phyloP scores from a whole-genome alignment of 1,140 invertebrate genomes.

The Sitobion miscanthi region DNA sequence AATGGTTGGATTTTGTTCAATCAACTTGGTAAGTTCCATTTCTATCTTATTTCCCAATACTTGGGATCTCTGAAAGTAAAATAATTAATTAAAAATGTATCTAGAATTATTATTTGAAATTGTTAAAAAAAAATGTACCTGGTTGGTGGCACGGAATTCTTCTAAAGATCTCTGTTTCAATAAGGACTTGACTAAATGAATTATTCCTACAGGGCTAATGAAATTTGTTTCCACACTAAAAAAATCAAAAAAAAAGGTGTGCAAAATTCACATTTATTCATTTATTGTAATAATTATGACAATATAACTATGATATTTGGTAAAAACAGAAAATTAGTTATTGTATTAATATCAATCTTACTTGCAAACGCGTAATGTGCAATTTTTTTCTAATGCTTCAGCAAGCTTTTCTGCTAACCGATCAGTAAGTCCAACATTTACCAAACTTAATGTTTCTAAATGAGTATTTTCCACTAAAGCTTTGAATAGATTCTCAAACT shows the following conservation, averaged over 20 bases:
- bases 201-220: conserved; percentile 82
- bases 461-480: conserved; percentile 89
- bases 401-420: conserved; percentile 81
- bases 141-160: conserved; percentile 94
- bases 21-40: conserved; percentile 93
- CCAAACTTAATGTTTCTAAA: conserved; percentile 88
- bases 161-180: conserved; percentile 85
- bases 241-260: conserved; percentile 58
- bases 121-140: conserved; percentile 71
- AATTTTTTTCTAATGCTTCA: conserved; percentile 85
- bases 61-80: conserved; percentile 79
- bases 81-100: conserved; percentile 8
- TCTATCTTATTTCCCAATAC: conserved; percentile 96
- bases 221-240: conserved; percentile 93
- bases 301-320: neutral
- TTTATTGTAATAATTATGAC: neutral
- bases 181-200: conserved; percentile 83
- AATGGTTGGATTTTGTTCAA: conserved; percentile 91
- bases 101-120: neutral
- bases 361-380: conserved; percentile 87
- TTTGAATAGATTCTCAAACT: conserved; percentile 88
- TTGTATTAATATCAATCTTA: conserved; percentile 61
- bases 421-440: conserved; percentile 93
- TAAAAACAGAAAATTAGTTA: neutral
- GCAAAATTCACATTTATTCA: neutral